phyloP scores from a whole-genome alignment of 2,113 vertebrate genomes.

The Eira barbara region DNA sequence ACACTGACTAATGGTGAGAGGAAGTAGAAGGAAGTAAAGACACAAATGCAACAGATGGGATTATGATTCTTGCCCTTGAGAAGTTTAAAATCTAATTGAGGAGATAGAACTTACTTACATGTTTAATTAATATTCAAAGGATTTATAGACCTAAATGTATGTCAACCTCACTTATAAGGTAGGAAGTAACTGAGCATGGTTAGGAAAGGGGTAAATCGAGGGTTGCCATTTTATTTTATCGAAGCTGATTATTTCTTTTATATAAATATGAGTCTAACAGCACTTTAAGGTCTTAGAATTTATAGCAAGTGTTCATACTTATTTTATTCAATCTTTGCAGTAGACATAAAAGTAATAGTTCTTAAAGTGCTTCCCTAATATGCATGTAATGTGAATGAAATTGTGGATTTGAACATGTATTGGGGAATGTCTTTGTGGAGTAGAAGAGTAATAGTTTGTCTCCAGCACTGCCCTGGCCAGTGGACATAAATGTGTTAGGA shows the following conservation, averaged over 20 bases:
- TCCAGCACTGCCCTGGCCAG: not conserved
- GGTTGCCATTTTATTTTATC: not conserved
- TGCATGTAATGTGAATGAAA: not conserved
- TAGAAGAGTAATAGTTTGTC: not conserved
- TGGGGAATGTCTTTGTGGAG: not conserved
- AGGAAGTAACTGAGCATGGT: not conserved
- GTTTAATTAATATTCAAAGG: not conserved
- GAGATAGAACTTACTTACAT: not conserved
- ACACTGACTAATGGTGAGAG: not conserved
- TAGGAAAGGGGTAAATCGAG: conserved; percentile 16
- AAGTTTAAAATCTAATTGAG: not conserved
- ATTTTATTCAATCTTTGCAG: not conserved
- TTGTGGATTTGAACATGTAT: not conserved
- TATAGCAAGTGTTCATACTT: not conserved
- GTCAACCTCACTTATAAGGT: not conserved
- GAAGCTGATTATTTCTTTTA: not conserved
- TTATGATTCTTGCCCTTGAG: not conserved
- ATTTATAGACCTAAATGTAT: not conserved
- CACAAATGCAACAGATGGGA: not conserved
- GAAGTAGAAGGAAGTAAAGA: not conserved
- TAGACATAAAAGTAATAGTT: not conserved
- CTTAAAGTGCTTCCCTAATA: not conserved
- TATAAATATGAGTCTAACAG: not conserved
- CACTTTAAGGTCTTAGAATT: not conserved
- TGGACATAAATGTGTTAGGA: not conserved